phyloP scores from a whole-genome alignment of 1,140 invertebrate species.

The Geopemphigus sp. region DNA sequence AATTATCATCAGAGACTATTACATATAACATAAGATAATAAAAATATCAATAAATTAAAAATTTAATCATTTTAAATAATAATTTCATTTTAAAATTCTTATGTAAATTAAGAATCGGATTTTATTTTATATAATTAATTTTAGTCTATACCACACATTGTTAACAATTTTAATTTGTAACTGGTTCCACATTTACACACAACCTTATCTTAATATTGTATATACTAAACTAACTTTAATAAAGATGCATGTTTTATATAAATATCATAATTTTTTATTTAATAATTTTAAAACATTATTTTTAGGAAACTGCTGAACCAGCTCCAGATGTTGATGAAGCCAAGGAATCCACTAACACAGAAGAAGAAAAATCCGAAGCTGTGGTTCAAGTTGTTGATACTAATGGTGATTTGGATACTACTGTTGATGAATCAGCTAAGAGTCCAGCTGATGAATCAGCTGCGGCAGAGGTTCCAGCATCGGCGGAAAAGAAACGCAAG shows the following conservation, averaged over 20 bases:
- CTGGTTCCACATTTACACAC: no score
- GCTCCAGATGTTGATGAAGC: neutral
- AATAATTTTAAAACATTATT: neutral
- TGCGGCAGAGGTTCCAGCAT: conserved; percentile 55
- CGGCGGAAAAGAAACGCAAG: conserved; percentile 68
- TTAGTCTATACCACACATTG: no score
- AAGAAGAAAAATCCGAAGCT: conserved; percentile 26
- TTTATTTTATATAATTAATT: no score
- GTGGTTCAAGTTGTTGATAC: neutral
- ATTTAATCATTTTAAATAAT: no score
- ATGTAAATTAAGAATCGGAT: no score
- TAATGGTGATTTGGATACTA: conserved; percentile 24
- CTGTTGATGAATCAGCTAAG: conserved; percentile 15
- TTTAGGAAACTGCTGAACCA: conserved; percentile 22
- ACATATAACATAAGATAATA: neutral
- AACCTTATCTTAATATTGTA: no score
- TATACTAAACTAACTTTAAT: no score
- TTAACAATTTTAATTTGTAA: no score
- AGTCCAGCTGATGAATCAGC: conserved; percentile 4
- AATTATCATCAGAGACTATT: neutral
- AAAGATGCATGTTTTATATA: no score
- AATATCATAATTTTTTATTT: no score
- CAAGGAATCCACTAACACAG: neutral
- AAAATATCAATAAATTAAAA: no score
- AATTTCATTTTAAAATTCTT: no score